phyloP scores from a whole-genome alignment of 1,140 invertebrate species.

The Drosophila subobscura region DNA sequence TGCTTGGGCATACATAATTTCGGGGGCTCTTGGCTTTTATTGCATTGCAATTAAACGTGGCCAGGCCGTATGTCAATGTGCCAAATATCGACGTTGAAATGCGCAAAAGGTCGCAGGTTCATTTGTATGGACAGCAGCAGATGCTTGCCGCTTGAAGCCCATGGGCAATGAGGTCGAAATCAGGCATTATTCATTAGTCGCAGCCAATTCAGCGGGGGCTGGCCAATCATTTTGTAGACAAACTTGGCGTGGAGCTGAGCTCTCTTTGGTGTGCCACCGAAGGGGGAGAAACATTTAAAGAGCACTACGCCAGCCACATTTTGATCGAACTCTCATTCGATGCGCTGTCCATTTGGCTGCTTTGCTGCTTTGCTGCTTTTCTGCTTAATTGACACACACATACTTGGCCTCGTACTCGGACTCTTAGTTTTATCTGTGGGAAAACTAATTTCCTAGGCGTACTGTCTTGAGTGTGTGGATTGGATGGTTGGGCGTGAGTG shows the following conservation, averaged over 20 bases:
- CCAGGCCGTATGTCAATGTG: slow-evolving; percentile 16
- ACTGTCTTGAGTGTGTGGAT: slow-evolving; percentile 40
- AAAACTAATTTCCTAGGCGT: slow-evolving; percentile 76
- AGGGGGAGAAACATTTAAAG: slow-evolving; percentile 61
- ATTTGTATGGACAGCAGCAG: slow-evolving; percentile 62
- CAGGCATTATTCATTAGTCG: slow-evolving; percentile 78
- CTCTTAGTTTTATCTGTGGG: slow-evolving; percentile 71
- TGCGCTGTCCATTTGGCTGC: slow-evolving; percentile 33
- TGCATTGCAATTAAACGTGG: slow-evolving; percentile 51
- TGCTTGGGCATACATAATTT: slow-evolving; percentile 46
- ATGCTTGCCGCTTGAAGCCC: slow-evolving; percentile 18
- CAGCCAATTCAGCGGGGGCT: slow-evolving; percentile 42
- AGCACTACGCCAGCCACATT: slow-evolving; percentile 65
- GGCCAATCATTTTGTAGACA: slow-evolving; percentile 63
- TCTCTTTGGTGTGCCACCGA: slow-evolving; percentile 8
- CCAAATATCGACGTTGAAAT: slow-evolving; percentile 23
- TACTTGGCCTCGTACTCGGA: background rate
- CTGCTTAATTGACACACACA: slow-evolving; percentile 74
- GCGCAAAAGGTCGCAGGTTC: slow-evolving; percentile 28
- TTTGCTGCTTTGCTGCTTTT: slow-evolving; percentile 42
- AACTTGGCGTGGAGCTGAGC: slow-evolving; percentile 30
- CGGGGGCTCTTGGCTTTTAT: slow-evolving; percentile 41
- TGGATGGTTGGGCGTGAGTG: background rate
- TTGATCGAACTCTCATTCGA: slow-evolving; percentile 70
- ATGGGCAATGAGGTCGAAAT: slow-evolving; percentile 57